Conservation (phyloP, 92 coral and sea anemone species). For the Anthopleura xanthogrammica region DNA sequence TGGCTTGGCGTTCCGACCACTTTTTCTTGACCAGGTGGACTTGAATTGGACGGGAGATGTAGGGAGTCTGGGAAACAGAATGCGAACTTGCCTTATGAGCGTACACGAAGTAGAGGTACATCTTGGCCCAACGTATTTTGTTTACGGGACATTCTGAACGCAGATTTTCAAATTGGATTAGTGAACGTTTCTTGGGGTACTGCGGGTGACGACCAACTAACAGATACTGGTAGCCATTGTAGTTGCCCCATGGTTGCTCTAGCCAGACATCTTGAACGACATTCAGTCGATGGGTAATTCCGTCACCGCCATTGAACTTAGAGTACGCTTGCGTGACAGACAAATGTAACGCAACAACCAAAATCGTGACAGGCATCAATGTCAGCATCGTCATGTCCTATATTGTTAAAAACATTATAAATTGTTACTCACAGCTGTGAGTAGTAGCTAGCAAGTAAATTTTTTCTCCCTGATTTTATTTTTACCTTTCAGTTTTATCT, state of each 20-base stretch:
- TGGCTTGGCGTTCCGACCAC: constrained; percentile 51
- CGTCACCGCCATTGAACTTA: constrained; percentile 22
- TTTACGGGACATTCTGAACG: no score
- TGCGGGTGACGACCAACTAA: constrained; percentile 61
- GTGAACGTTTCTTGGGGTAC: no score
- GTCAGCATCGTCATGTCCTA: neutral
- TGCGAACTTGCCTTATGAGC: constrained; percentile 59
- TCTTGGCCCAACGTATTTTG: no score
- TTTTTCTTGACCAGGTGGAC: constrained; percentile 43
- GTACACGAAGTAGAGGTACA: no score
- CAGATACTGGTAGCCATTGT: constrained; percentile 40
- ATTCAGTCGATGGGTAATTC: constrained; percentile 18
- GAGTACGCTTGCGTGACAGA: constrained; percentile 15
- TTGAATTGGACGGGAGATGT: constrained; percentile 37
- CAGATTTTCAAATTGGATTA: no score
- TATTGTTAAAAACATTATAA: no score
- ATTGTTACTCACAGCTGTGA: no score
- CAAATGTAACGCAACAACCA: constrained; percentile 18
- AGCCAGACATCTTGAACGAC: constrained; percentile 59
- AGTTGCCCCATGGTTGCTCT: constrained; percentile 20
- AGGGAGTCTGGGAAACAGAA: constrained; percentile 36
- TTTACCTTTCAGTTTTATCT: no score
- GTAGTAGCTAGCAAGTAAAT: no score
- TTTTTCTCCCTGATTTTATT: no score
- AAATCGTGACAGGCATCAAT: constrained; percentile 13